Percentiles rank a stretch among this genome's conserved stretches.
These are phyloP conservation scores for Noctua janthe DNA, from an alignment of 2,888 invertebrate genomes.

Conservation along the genomic window DNA sequence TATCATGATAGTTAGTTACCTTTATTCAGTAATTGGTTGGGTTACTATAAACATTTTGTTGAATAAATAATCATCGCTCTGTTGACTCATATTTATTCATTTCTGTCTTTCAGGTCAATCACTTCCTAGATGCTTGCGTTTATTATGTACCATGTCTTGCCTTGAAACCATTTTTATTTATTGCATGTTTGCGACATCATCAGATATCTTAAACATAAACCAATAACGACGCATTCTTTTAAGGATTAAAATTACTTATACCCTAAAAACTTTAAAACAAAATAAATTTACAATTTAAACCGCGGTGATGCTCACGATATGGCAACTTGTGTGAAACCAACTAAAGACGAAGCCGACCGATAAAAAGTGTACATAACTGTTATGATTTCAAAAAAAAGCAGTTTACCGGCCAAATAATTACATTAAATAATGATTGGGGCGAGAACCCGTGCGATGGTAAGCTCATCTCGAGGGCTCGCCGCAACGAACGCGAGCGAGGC, in stretches of 20 bases:
- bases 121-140: neutral
- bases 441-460: constrained; percentile 82
- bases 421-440: constrained; percentile 88
- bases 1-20: neutral
- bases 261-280: constrained; percentile 24
- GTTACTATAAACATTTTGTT: neutral
- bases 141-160: neutral
- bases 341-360: constrained; percentile 71
- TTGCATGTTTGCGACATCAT: neutral
- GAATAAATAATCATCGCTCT: neutral
- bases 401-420: constrained; percentile 87
- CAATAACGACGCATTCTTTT: neutral
- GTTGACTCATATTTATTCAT: neutral
- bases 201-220: neutral
- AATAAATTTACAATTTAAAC: constrained; percentile 54
- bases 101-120: neutral
- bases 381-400: constrained; percentile 83
- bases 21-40: neutral
- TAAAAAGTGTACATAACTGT: constrained; percentile 83
- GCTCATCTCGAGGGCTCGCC: constrained; percentile 86
- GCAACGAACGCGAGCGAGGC: constrained; percentile 79
- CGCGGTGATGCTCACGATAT: constrained; percentile 50
- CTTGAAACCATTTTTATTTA: neutral
- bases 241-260: constrained; percentile 12
- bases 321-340: constrained; percentile 67